A percentile compares a stretch with the other conserved stretches of the same genome.
Conservation (phyloP, 2,797 vertebrate genomes). For the Petrocephalus schoutedeni region DNA sequence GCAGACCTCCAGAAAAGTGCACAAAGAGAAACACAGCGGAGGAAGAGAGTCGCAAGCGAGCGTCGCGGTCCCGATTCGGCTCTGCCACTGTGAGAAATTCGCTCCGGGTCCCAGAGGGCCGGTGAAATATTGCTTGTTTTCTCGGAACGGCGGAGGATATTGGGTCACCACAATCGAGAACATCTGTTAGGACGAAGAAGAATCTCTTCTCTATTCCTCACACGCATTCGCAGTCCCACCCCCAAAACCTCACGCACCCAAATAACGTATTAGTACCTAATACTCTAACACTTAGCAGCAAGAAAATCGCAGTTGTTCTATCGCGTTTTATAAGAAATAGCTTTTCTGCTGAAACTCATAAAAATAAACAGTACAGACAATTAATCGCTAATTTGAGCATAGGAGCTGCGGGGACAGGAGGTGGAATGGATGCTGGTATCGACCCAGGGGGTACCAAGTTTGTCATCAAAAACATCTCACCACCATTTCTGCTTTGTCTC, state of each 20-base stretch:
- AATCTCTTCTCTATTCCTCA: background rate
- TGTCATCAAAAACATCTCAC: background rate
- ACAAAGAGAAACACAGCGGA: background rate
- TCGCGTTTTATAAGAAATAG: background rate
- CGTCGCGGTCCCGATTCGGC: conserved; percentile 21
- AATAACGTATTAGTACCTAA: background rate
- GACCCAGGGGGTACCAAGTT: background rate
- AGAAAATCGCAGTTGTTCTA: background rate
- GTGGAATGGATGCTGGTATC: background rate
- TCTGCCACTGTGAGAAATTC: conserved; percentile 42
- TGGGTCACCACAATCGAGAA: conserved; percentile 45
- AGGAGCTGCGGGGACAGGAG: background rate
- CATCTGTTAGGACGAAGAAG: conserved; percentile 42
- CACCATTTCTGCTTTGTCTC: background rate
- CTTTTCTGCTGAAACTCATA: background rate
- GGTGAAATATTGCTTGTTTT: conserved; percentile 31
- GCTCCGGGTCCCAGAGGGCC: conserved; percentile 27
- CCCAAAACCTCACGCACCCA: conserved; percentile 19
- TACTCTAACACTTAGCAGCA: background rate
- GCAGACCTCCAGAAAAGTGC: background rate
- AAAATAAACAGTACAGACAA: conserved; percentile 2
- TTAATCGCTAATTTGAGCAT: background rate
- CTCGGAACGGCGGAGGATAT: conserved; percentile 42
- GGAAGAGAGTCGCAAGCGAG: background rate
- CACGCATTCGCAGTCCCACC: background rate